phyloP scores from a whole-genome alignment of 2,888 invertebrate species.

The Tenthredo mesomela region DNA sequence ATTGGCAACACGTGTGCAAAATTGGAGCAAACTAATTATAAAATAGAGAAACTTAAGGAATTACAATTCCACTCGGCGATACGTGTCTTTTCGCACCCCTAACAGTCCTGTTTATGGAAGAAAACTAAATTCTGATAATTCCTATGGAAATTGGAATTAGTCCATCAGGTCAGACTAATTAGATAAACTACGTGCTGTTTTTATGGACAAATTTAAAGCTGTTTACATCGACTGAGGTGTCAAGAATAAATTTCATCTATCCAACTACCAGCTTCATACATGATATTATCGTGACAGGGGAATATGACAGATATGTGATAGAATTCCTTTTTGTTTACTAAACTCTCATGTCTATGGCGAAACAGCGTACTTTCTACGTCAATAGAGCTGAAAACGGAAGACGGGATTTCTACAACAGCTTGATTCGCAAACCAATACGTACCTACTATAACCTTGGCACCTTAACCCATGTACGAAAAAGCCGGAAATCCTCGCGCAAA shows the following conservation, averaged over 20 bases:
- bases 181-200: background rate
- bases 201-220: background rate
- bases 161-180: background rate
- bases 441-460: background rate
- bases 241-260: background rate
- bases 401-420: constrained; percentile 12
- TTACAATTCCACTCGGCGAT: background rate
- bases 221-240: background rate
- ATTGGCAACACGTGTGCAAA: constrained; percentile 34
- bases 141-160: background rate
- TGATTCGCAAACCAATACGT: constrained; percentile 4
- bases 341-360: constrained; percentile 1
- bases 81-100: background rate
- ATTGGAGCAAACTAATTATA: constrained; percentile 38
- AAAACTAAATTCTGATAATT: background rate
- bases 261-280: background rate
- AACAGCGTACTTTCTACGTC: background rate
- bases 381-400: background rate
- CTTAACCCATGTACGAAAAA: constrained; percentile 26
- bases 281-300: background rate
- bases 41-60: constrained; percentile 1
- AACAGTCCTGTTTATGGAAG: background rate
- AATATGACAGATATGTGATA: background rate
- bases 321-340: background rate
- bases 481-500: constrained; percentile 38